phyloP scores from a whole-genome alignment of 1,140 invertebrate species.

The Platorchestia sp. region DNA sequence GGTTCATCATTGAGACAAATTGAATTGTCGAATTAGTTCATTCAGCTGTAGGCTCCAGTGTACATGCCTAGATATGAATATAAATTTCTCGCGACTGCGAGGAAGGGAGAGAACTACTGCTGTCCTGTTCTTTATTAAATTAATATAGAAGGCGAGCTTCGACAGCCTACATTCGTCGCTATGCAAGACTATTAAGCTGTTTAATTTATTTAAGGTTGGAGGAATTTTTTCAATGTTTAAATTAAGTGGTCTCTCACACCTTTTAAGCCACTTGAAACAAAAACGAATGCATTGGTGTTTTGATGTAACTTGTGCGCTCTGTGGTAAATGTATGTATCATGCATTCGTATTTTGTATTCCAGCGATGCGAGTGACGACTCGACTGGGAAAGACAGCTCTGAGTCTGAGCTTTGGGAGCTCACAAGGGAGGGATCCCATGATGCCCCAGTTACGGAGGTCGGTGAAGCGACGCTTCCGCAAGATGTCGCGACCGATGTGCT shows the following conservation, averaged over 20 bases:
- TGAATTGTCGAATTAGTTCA: no score
- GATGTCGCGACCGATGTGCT: not conserved
- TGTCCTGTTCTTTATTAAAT: no score
- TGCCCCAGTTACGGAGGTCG: not conserved
- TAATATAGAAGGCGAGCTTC: no score
- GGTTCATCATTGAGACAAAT: no score
- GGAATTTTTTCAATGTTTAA: not conserved
- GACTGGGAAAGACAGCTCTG: not conserved
- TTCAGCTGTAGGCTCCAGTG: no score
- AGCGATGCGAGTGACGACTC: not conserved
- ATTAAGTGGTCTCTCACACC: not conserved
- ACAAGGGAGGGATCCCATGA: not conserved
- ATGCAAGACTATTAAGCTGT: no score
- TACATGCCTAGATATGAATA: no score
- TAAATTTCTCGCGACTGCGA: no score
- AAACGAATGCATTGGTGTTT: not conserved
- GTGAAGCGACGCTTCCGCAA: not conserved
- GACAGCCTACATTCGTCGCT: no score
- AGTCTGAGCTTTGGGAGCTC: conserved; percentile 28
- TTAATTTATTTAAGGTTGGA: no score
- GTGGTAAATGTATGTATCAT: not conserved
- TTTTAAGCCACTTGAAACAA: not conserved
- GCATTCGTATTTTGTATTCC: not conserved
- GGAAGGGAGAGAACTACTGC: no score
- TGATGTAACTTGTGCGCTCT: not conserved